A percentile compares a stretch with the other conserved stretches of the same genome.
These are phyloP conservation scores for Geodia barretti DNA, from an alignment of 37 sponge, comb jelly and placozoan species.

Conservation along the genomic window DNA sequence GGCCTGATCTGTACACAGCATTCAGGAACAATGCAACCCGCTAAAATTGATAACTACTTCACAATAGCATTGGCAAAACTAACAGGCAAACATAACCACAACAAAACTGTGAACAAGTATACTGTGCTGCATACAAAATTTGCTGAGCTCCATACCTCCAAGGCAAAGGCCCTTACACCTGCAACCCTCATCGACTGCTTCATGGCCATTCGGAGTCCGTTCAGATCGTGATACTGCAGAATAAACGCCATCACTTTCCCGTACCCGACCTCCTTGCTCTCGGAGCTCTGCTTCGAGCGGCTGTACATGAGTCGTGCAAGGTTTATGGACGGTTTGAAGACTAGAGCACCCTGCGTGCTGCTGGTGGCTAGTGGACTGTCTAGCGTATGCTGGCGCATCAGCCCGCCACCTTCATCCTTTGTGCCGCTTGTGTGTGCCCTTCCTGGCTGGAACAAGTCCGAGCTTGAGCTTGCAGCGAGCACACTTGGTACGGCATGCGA, in stretches of 20 bases:
- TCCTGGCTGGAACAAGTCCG: neutral
- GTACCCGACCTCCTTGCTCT: slow-evolving; percentile 65
- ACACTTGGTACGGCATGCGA: neutral
- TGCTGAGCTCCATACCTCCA: slow-evolving; percentile 44
- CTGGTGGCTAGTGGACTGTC: neutral
- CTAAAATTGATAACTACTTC: too few species aligned
- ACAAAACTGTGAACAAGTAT: too few species aligned
- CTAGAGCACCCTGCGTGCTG: neutral
- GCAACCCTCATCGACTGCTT: slow-evolving; percentile 77
- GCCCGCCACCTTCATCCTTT: neutral
- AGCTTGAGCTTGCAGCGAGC: neutral
- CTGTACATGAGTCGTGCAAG: slow-evolving; percentile 70
- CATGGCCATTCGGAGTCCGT: slow-evolving; percentile 79
- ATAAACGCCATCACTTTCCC: slow-evolving; percentile 60
- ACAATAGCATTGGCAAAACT: too few species aligned
- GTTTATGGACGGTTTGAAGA: slow-evolving; percentile 61
- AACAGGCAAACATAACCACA: too few species aligned
- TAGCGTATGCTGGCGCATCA: neutral
- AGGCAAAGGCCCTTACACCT: slow-evolving; percentile 61
- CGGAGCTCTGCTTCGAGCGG: slow-evolving; percentile 44
- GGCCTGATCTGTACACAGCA: too few species aligned
- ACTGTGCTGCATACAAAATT: too few species aligned
- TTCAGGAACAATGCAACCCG: too few species aligned
- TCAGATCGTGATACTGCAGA: slow-evolving; percentile 68
- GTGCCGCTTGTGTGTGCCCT: neutral